Evolutionary conservation across 35 echinoderm and acorn worm species (phyloP).

Genomic region (Anneissia japonica): DNA sequence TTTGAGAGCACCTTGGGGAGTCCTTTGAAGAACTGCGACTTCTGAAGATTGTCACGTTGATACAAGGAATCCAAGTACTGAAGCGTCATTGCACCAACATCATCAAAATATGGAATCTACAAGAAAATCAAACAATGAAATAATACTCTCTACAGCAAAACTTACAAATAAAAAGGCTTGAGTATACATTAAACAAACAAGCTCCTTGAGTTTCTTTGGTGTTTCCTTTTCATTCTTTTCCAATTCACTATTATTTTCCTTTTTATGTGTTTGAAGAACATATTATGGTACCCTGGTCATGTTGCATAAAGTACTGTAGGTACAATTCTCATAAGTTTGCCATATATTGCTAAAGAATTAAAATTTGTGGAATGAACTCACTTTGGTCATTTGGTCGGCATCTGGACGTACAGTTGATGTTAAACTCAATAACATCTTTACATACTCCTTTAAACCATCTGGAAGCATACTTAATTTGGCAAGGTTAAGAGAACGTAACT

Average conservation of each 20-base stretch:
- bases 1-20: slow-evolving; percentile 80
- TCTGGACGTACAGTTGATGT: slow-evolving; percentile 93
- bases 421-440: slow-evolving; percentile 90
- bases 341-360: too few relatives aligned
- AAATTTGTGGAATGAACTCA: background rate
- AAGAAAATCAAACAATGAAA: background rate
- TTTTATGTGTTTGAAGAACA: too few relatives aligned
- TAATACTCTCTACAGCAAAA: too few relatives aligned
- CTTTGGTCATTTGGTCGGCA: slow-evolving; percentile 91
- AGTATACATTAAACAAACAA: too few relatives aligned
- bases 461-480: slow-evolving; percentile 60
- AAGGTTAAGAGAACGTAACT: slow-evolving; percentile 48
- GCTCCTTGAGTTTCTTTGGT: too few relatives aligned
- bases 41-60: slow-evolving; percentile 86
- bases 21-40: slow-evolving; percentile 99
- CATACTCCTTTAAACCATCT: slow-evolving; percentile 87
- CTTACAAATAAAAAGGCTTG: too few relatives aligned
- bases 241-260: too few relatives aligned
- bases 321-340: too few relatives aligned
- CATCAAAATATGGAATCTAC: slow-evolving; percentile 98
- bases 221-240: too few relatives aligned
- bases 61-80: slow-evolving; percentile 91
- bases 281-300: too few relatives aligned
- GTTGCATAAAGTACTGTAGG: too few relatives aligned
- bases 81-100: slow-evolving; percentile 92